phyloP scores from a whole-genome alignment of 2,797 vertebrate species.

The Paedocypris micromegethes region DNA sequence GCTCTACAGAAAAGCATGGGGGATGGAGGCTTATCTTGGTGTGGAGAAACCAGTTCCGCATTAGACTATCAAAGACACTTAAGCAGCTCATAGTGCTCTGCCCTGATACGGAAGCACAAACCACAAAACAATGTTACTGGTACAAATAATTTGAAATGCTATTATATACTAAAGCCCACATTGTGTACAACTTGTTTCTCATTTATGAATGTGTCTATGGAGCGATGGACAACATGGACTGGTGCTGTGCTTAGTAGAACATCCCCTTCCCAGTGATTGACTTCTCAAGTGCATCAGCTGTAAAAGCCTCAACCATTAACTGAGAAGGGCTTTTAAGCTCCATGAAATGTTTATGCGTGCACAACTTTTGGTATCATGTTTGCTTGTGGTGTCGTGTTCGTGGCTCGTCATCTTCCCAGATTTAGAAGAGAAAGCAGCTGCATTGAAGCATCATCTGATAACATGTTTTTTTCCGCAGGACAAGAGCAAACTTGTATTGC shows the following conservation, averaged over 20 bases:
- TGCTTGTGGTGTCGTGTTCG: conserved; percentile 40
- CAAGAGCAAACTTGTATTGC: conserved; percentile 45
- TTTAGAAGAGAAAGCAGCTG: conserved; percentile 6
- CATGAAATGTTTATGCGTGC: conserved; percentile 53
- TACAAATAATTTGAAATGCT: conserved; percentile 25
- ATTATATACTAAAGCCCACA: conserved; percentile 23
- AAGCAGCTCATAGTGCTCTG: conserved; percentile 38
- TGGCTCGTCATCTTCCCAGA: conserved; percentile 16
- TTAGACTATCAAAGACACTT: conserved; percentile 41
- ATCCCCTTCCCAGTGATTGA: conserved; percentile 34
- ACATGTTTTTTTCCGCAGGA: conserved; percentile 36
- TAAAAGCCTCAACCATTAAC: conserved; percentile 49
- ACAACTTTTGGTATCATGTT: conserved; percentile 41
- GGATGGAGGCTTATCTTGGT: conserved; percentile 42
- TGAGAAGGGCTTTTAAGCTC: conserved; percentile 47
- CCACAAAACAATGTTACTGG: conserved; percentile 23
- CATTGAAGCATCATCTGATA: conserved; percentile 5
- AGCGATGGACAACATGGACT: conserved; percentile 37
- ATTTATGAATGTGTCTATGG: conserved; percentile 36
- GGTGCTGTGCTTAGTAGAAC: conserved; percentile 18
- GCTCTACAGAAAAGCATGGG: conserved; percentile 29
- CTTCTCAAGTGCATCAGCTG: conserved; percentile 23
- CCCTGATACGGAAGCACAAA: conserved; percentile 10
- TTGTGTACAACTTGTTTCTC: conserved; percentile 35
- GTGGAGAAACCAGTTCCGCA: conserved; percentile 45